A percentile compares a stretch with the other conserved stretches of the same genome.
Evolutionary conservation across 2,797 vertebrate genomes (phyloP).

Genomic region (Pseudocheirus occidentalis): DNA sequence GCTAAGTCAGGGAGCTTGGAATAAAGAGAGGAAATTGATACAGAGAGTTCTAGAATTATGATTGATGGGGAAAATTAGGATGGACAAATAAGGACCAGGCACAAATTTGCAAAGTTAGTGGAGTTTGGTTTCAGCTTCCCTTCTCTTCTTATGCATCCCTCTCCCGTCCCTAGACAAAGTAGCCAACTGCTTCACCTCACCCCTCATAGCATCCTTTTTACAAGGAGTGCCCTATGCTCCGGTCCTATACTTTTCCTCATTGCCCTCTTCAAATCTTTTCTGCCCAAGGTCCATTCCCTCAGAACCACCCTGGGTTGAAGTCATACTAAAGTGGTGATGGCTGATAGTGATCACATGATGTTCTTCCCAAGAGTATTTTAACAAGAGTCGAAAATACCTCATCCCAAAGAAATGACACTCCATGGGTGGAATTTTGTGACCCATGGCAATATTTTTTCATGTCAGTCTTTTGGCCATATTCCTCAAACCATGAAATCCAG

Average conservation of each 20-base stretch:
- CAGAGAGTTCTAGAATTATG: not conserved
- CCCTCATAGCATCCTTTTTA: not conserved
- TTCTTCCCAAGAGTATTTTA: not conserved
- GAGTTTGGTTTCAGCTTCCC: not conserved
- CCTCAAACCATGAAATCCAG: not conserved
- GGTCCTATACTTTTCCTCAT: not conserved
- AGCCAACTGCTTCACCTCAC: not conserved
- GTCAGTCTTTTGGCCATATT: not conserved
- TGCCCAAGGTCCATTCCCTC: not conserved
- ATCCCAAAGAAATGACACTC: not conserved
- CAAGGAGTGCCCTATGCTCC: not conserved
- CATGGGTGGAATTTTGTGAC: not conserved
- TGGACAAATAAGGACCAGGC: not conserved
- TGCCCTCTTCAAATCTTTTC: not conserved
- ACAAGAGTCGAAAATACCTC: not conserved
- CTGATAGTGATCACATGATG: not conserved
- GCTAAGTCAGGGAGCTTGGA: not conserved
- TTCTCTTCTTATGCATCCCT: not conserved
- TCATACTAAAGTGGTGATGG: not conserved
- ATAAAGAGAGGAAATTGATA: not conserved
- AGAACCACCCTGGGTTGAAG: not conserved
- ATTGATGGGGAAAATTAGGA: not conserved
- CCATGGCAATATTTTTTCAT: not conserved
- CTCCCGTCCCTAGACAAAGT: not conserved
- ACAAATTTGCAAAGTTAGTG: not conserved